These are phyloP conservation scores for Enteromius afrohamiltoni DNA, from an alignment of 2,797 vertebrate species.

Conservation along the genomic window DNA sequence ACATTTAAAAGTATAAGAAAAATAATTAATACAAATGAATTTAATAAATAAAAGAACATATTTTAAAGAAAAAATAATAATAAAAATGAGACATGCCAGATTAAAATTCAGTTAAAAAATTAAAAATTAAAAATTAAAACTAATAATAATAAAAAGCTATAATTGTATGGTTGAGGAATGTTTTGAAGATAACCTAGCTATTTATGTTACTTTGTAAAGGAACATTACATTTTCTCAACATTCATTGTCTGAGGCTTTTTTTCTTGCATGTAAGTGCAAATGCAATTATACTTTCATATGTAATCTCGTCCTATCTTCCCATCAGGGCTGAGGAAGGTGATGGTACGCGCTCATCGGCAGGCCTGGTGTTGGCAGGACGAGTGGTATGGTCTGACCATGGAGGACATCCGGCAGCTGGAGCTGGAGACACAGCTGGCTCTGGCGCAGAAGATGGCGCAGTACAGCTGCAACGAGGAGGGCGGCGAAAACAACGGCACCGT, in stretches of 20 bases:
- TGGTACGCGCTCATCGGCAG: conserved; percentile 96
- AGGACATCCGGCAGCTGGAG: conserved; percentile 94
- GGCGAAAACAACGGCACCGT: conserved; percentile 75
- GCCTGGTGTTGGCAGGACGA: conserved; percentile 99
- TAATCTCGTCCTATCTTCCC: not conserved
- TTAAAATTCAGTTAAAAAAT: too few species aligned
- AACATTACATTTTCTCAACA: not conserved
- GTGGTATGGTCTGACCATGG: conserved; percentile 96
- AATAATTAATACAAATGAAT: too few species aligned
- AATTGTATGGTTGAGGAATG: not conserved
- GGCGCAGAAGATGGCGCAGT: conserved; percentile 97
- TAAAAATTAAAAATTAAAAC: too few species aligned
- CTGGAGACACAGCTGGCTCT: conserved; percentile 94
- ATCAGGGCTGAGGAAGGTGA: conserved; percentile 93
- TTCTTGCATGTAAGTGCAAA: not conserved
- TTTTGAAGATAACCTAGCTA: not conserved
- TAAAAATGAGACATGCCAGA: not conserved
- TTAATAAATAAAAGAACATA: not conserved
- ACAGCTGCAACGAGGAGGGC: conserved; percentile 82
- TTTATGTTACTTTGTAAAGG: not conserved
- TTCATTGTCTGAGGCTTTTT: not conserved
- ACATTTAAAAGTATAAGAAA: too few species aligned
- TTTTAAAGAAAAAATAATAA: not conserved
- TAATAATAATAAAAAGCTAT: not conserved
- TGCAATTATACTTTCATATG: not conserved